phyloP scores from a whole-genome alignment of 2,797 vertebrate genomes.

The Enteromius thamalakanensis region DNA sequence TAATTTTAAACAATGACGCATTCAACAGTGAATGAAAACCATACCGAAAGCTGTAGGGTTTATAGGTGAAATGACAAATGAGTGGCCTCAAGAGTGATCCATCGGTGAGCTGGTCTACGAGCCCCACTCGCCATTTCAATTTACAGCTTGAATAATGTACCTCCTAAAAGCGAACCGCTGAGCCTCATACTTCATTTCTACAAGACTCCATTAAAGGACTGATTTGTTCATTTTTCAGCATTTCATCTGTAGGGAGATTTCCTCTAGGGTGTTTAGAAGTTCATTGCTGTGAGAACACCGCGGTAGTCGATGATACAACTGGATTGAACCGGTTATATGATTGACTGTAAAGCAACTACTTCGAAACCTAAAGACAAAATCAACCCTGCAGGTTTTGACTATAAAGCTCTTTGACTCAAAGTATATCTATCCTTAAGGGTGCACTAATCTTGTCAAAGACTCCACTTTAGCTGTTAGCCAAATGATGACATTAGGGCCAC shows the following conservation, averaged over 20 bases:
- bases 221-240: conserved; percentile 45
- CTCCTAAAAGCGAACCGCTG: conserved; percentile 37
- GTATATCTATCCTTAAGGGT: conserved; percentile 25
- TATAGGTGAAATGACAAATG: conserved; percentile 43
- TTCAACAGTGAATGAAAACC: conserved; percentile 34
- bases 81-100: conserved; percentile 37
- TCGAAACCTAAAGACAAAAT: conserved; percentile 29
- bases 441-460: conserved; percentile 28
- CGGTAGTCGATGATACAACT: neutral
- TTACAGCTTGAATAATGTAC: conserved; percentile 46
- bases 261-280: conserved; percentile 17
- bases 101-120: conserved; percentile 21
- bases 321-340: neutral
- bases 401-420: neutral
- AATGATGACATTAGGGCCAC: conserved; percentile 49
- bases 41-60: conserved; percentile 19
- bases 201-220: conserved; percentile 37
- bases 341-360: conserved; percentile 10
- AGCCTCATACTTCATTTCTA: conserved; percentile 44
- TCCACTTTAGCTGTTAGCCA: conserved; percentile 39
- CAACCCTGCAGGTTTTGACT: conserved; percentile 1
- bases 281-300: neutral
- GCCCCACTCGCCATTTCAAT: conserved; percentile 33
- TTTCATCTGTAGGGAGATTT: conserved; percentile 24
- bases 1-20: conserved; percentile 7